Evolutionary conservation across 2,888 invertebrate species (phyloP).

Genomic region (Latrodectus hesperus): DNA sequence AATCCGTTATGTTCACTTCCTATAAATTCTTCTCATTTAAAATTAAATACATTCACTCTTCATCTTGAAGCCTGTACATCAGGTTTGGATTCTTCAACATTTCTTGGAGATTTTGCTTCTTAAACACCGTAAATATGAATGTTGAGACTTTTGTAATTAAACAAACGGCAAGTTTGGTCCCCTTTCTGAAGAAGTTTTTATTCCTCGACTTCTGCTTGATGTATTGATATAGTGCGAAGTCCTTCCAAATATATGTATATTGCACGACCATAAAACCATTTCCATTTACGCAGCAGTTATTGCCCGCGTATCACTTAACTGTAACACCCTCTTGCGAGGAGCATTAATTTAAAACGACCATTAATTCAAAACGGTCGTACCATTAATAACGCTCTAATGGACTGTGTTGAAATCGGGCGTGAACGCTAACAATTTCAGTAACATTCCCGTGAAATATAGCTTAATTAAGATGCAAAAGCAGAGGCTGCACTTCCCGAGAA

Average conservation of each 20-base stretch:
- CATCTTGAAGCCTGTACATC: not conserved
- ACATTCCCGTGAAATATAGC: conserved; percentile 69
- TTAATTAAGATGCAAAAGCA: conserved; percentile 53
- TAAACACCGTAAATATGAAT: not conserved
- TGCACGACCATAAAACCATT: conserved; percentile 65
- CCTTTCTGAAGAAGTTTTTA: conserved; percentile 12
- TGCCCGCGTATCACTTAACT: conserved; percentile 59
- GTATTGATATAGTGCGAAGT: conserved; percentile 44
- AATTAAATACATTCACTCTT: no score
- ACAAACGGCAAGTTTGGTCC: not conserved
- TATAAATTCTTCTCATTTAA: no score
- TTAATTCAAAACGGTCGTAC: conserved; percentile 68
- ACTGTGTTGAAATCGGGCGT: conserved; percentile 69
- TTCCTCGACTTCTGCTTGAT: conserved; percentile 39
- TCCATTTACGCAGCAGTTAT: conserved; percentile 64
- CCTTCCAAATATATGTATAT: conserved; percentile 66
- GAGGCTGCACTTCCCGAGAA: conserved; percentile 13
- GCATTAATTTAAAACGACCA: conserved; percentile 70
- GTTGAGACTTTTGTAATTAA: not conserved
- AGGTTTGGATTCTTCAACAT: not conserved
- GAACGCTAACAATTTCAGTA: conserved; percentile 68
- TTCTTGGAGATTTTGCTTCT: not conserved
- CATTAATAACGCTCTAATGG: conserved; percentile 69
- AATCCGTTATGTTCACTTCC: no score
- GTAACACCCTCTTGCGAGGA: conserved; percentile 62